phyloP scores from a whole-genome alignment of 2,888 invertebrate genomes.

The Caenorhabditis auriculariae region DNA sequence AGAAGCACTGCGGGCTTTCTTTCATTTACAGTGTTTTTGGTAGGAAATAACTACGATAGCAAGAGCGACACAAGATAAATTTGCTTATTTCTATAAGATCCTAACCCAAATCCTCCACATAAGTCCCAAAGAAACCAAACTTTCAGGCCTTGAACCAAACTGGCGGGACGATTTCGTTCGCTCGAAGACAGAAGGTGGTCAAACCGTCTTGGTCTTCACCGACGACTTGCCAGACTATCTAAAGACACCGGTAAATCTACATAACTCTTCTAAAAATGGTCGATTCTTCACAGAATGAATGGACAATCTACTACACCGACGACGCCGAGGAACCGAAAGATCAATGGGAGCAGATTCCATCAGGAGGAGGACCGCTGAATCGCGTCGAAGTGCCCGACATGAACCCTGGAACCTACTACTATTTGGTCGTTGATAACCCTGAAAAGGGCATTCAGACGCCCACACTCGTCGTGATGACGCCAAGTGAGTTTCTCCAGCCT shows the following conservation, averaged over 20 bases:
- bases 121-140: too few relatives aligned
- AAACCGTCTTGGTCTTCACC: conserved; percentile 50
- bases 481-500: conserved; percentile 40
- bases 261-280: not conserved
- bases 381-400: conserved; percentile 45
- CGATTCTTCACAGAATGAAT: conserved; percentile 40
- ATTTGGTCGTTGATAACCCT: conserved; percentile 55
- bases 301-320: conserved; percentile 56
- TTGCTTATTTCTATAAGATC: too few relatives aligned
- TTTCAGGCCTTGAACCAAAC: conserved; percentile 44
- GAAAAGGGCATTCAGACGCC: conserved; percentile 58
- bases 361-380: conserved; percentile 48
- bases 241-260: conserved; percentile 39
- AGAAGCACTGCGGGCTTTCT: too few relatives aligned
- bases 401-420: conserved; percentile 55
- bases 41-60: too few relatives aligned
- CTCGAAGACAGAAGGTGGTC: conserved; percentile 53
- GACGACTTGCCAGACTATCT: conserved; percentile 56
- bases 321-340: conserved; percentile 49
- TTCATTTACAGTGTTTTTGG: too few relatives aligned
- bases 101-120: too few relatives aligned
- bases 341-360: conserved; percentile 49
- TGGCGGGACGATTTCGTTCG: conserved; percentile 57
- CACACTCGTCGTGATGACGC: conserved; percentile 52
- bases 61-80: too few relatives aligned